A percentile compares a stretch with the other conserved stretches of the same genome.
phyloP scores from a whole-genome alignment of 2,888 invertebrate genomes.

The Eupeodes luniger region DNA sequence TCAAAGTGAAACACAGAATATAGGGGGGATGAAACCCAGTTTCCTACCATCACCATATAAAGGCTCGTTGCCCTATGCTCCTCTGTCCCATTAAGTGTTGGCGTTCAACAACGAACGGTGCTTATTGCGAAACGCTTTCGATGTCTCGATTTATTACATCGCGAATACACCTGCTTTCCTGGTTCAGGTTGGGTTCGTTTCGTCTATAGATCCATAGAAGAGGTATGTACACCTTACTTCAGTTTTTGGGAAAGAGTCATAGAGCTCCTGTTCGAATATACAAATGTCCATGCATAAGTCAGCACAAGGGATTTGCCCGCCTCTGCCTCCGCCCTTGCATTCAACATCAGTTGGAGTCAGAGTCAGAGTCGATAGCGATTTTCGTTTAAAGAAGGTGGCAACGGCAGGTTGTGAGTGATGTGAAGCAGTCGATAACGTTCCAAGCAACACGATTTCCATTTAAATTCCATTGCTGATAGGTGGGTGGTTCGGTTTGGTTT shows the following conservation, averaged over 20 bases:
- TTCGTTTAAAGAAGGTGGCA: slow-evolving; percentile 61
- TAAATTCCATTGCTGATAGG: slow-evolving; percentile 73
- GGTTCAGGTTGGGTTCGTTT: neutral
- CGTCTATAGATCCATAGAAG: neutral
- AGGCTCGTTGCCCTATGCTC: neutral
- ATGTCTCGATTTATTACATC: slow-evolving; percentile 72
- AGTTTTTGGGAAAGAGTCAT: neutral
- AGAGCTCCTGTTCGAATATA: slow-evolving; percentile 38
- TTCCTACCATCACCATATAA: too few species aligned
- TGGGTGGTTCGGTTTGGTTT: slow-evolving; percentile 40
- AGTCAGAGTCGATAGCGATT: slow-evolving; percentile 46
- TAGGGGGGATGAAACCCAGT: neutral
- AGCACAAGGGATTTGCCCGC: slow-evolving; percentile 54
- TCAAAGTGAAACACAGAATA: slow-evolving; percentile 18
- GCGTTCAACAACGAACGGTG: slow-evolving; percentile 36
- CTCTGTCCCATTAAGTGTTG: slow-evolving; percentile 24
- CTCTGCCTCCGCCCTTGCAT: neutral
- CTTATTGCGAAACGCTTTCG: slow-evolving; percentile 61
- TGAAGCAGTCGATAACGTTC: slow-evolving; percentile 70
- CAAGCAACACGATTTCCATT: slow-evolving; percentile 73
- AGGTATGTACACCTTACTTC: neutral
- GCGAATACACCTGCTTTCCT: slow-evolving; percentile 68
- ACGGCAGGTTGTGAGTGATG: slow-evolving; percentile 60
- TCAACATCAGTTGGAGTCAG: too few species aligned
- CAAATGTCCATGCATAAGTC: slow-evolving; percentile 73